Evolutionary conservation across 2,888 invertebrate species (phyloP).

Genomic region (Melitaea athalia): DNA sequence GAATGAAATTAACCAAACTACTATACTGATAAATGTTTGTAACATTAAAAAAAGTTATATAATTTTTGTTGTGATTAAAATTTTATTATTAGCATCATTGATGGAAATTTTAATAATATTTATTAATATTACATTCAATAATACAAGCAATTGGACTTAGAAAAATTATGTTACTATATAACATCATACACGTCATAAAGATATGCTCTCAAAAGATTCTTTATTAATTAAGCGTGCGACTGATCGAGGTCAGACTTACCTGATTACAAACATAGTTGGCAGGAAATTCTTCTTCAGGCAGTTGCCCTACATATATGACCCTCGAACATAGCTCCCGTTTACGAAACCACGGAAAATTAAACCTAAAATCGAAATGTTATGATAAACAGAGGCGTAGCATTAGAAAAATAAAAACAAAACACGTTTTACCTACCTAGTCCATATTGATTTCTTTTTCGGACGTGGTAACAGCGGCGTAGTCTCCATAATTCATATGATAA

Average conservation of each 20-base stretch:
- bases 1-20: no score
- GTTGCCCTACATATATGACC: conserved; percentile 89
- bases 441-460: conserved; percentile 70
- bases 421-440: conserved; percentile 69
- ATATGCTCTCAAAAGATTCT: conserved; percentile 10
- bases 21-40: no score
- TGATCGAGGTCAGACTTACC: conserved; percentile 57
- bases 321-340: conserved; percentile 89
- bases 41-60: no score
- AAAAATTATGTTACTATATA: neutral
- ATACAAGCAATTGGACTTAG: neutral
- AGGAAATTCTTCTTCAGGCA: conserved; percentile 92
- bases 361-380: conserved; percentile 78
- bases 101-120: no score
- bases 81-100: no score
- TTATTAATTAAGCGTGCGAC: conserved; percentile 12
- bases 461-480: conserved; percentile 69
- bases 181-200: conserved; percentile 2
- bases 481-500: conserved; percentile 57
- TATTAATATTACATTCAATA: no score
- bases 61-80: no score
- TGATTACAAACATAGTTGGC: conserved; percentile 98
- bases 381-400: conserved; percentile 36
- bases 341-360: conserved; percentile 89
- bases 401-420: conserved; percentile 38